Base-by-base conservation (phyloP, 2,113 vertebrate genomes). In the Ctenodactylus gundi region DNA sequence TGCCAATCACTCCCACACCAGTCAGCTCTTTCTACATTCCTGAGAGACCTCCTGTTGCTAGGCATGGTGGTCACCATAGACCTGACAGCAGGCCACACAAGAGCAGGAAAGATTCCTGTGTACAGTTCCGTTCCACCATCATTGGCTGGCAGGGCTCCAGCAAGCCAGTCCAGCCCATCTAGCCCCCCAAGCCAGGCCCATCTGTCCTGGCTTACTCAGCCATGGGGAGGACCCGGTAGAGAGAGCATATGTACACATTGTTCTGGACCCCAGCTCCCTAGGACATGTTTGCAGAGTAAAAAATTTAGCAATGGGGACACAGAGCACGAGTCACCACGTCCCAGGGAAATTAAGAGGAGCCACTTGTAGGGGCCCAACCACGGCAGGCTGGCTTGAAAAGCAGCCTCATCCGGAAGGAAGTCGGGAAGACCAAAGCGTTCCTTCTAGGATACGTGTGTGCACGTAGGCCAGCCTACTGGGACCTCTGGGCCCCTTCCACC, bases 311-410 rank as follows among this genome's bases (percentile, higher is more conserved):
- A 57, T 6, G n/a, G 67, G 39, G 53, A 36, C 12, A 14, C 44
- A 25, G 68, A 68, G 51, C 12, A 49, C 41, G 46, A 83, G 49
- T 17, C 27, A 12, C 64, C 1, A 1, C 34, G 72, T 21, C 49
- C 80, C 1, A 0, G 62, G 18, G 77, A 87, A 70, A n/a, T 57
- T 82, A 41, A 82, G 67, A 41, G 46, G 3, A 75, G 27, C 82
- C 84, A 20, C 51, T 62, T 57, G 44, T 1, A 0, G 1, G 7
- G 27, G 23, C 8, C 18, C 18, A 7, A 18, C 8, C n/a, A 58
- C 49, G 34, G 34, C 64, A 31, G 68, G 36, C 36, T 44, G 36
- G 34, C 62, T 92, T 49, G 51, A 80, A 62, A 91, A 72, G 89
- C 92, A 85, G 34, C 4, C 3, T 18, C 2, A 29, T 46, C 53